Evolutionary conservation across 2,113 vertebrate genomes (phyloP).

Genomic region (Donacobius atricapilla): DNA sequence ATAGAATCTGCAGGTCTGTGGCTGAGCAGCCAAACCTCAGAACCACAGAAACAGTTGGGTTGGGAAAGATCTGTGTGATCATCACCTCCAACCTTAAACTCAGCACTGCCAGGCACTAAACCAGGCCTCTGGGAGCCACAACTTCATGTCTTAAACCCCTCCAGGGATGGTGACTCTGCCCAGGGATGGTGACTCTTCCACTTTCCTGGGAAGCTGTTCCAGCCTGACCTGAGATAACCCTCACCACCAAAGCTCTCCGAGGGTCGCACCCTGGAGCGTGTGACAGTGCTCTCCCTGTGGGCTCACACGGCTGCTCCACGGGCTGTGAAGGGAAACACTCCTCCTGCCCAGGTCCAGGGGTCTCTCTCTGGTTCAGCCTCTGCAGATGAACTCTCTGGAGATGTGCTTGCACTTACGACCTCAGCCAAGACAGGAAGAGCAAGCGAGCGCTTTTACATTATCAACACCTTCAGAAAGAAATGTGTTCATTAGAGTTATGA

Average conservation of each 20-base stretch:
- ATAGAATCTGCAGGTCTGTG: neutral
- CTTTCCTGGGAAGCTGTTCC: neutral
- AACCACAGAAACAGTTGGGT: neutral
- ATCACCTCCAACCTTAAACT: rapidly evolving
- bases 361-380: neutral
- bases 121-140: neutral
- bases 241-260: neutral
- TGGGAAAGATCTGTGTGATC: neutral
- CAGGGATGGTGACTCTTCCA: no score
- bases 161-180: no score
- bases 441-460: neutral
- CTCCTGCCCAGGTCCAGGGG: neutral
- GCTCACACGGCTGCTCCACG: neutral
- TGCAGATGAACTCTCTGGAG: neutral
- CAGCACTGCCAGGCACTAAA: neutral
- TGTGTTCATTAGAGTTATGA: neutral
- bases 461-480: constrained; percentile 15
- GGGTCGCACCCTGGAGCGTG: neutral
- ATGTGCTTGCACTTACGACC: neutral
- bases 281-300: neutral
- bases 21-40: neutral
- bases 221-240: neutral
- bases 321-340: neutral
- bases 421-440: neutral
- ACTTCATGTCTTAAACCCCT: rapidly evolving